Evolutionary conservation across 2,797 vertebrate genomes (phyloP), one percentile per base, ranked within the genome.

Genomic region (Eulemur coronatus): DNA sequence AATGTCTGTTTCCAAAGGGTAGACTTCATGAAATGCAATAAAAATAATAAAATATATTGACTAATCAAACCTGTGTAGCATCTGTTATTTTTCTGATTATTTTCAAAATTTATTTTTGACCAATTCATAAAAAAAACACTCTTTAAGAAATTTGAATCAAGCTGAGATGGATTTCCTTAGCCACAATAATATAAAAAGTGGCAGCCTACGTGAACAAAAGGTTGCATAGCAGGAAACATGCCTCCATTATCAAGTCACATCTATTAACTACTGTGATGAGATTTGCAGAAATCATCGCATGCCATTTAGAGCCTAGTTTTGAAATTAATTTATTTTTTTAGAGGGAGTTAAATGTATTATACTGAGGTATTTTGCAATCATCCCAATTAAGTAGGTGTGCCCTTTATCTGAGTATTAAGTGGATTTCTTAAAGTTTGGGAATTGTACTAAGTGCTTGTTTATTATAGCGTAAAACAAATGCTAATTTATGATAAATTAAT

Each of bases 201-300:
- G 76, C 85, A 95, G 7, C 38, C 73, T 38, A 0, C 65, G 12
- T 38, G 50, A 97, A 92, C 82, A 95, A 95, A 97, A 96, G 76
- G 46, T 61, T 84, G 13, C 81, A 92, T 84, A 98, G 96, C 87
- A 95, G 95, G 96, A 97, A 98, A 92, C 48, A 80, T 94, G 76
- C 70, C 97, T 38, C 52, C 89, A 3, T 81, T 89, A 84, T 97
- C 96, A 95, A 13, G 95, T 98, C 90, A 94, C 88, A 96, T 98
- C 94, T 98, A 57, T 96, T 95, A 96, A 80, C 84, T 96, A 63
- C 85, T 92, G 57, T 98, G 96, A 97, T 96, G 96, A 81, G 82
- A 59, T 84, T 94, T 92, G 15, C 61, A 97, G 93, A 96, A 96
- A 92, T 52, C 84, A 95, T 96, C 94, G 4, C 33, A 52, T 69